Base-by-base conservation (phyloP, 2,888 invertebrate genomes). In the Metopia argyrocephala region DNA sequence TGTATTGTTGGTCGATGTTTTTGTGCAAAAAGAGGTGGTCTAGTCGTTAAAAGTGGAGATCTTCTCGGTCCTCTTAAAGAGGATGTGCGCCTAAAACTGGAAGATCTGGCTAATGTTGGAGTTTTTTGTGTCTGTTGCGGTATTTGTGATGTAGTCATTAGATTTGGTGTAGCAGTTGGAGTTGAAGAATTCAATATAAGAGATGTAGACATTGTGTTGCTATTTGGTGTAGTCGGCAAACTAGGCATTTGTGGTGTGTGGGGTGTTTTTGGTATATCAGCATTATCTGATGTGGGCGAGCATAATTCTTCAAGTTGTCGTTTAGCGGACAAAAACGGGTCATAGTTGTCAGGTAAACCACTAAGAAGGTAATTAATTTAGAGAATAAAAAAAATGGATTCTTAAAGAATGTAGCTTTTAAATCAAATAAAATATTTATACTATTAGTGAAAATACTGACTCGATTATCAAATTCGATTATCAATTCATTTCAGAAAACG, bases 261-360 rank as follows among this genome's bases (percentile, higher is more conserved):
- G 1, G 83, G 75, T 54, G 83, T 82, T 66, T 89, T 87, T 57
- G 88, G 62, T 45, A 74, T 71, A 65, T 76, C 54, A 25, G 71
- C 65, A 62, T 90, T 89, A 73, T 85, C 74, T 84, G 91, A 89
- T 71, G 94, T 93, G 79, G 94, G 93, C 65, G 94, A 94, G 91
- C 96, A 93, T 45, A 96, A 92, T 87, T 96, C 95, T 91, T 94
- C 94, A 91, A 96, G 93, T 91, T 96, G 96, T 83, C 94, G 94
- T 91, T 96, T 95, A 61, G 96, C 96, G 84, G 94, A 93, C 84
- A 93, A 91, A 90, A 95, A 96, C 65, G 96, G 96, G 90, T 96
- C 94, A 90, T 96, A 95, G 56, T 87, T 89, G 82, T 87, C 89
- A 31, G 85, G 85, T 21, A 85, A 79, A 38, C 86, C 87, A 69